Conservation (phyloP, 2,888 invertebrate species). For the Drosophila antonietae region DNA sequence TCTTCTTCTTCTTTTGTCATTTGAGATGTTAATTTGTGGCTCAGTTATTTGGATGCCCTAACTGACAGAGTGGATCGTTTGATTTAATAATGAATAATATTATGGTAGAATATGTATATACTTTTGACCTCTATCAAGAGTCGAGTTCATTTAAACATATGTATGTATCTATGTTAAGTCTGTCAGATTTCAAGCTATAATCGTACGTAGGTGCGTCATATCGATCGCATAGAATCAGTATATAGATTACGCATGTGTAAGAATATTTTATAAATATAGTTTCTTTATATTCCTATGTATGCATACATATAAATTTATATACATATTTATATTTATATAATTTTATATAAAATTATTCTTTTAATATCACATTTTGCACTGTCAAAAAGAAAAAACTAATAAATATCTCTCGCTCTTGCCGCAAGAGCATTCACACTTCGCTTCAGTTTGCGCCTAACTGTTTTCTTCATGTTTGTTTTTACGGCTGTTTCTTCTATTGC, state of each 20-base stretch:
- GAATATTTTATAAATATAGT: conserved; percentile 2
- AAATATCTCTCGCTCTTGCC: not conserved
- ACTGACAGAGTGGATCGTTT: not conserved
- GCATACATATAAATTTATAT: not conserved
- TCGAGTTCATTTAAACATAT: not conserved
- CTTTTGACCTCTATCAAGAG: not conserved
- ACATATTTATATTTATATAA: not conserved
- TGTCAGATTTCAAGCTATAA: not conserved
- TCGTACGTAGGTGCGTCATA: not conserved
- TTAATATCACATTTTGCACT: not conserved
- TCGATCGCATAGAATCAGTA: not conserved
- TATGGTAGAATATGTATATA: not conserved
- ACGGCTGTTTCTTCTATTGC: conserved; percentile 4
- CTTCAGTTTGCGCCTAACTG: not conserved
- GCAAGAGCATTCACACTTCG: conserved; percentile 6
- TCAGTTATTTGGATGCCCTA: conserved; percentile 19
- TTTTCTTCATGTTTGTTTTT: conserved; percentile 5
- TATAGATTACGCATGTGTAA: not conserved
- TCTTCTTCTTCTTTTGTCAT: conserved; percentile 24
- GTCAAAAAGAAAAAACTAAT: too few relatives aligned
- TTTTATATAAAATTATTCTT: not conserved
- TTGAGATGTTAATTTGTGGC: conserved; percentile 62
- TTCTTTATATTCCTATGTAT: not conserved
- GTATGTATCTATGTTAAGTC: not conserved
- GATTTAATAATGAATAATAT: not conserved